These are phyloP conservation scores for Daphoenositta chrysoptera DNA, from an alignment of 2,113 vertebrate species.

Conservation along the genomic window DNA sequence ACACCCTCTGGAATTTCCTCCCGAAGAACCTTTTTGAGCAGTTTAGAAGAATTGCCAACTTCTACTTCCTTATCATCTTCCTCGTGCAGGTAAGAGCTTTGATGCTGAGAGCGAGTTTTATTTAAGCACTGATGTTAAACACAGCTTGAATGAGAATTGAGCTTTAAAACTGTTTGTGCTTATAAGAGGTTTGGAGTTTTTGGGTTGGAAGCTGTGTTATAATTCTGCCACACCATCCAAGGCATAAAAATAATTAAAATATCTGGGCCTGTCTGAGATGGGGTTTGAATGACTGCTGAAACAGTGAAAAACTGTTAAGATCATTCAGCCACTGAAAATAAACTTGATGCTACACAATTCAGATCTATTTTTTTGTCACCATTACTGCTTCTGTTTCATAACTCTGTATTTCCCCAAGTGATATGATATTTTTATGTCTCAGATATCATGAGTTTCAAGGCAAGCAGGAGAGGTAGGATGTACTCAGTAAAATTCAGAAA, in stretches of 20 bases:
- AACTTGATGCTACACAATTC: background rate
- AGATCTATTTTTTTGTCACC: background rate
- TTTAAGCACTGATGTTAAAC: background rate
- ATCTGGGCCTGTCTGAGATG: background rate
- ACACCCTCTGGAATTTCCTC: constrained; percentile 98
- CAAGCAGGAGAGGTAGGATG: background rate
- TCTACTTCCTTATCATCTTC: constrained; percentile 99
- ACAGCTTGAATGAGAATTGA: background rate
- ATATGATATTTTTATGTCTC: background rate
- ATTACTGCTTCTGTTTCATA: background rate
- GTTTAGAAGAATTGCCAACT: constrained; percentile 99
- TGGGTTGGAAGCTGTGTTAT: background rate
- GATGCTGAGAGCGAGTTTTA: background rate
- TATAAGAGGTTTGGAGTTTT: background rate
- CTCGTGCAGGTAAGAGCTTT: constrained; percentile 89
- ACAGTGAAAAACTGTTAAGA: background rate
- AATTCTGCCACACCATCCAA: background rate
- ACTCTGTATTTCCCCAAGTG: background rate
- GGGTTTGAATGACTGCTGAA: background rate
- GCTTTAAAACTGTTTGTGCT: background rate
- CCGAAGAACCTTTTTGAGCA: constrained; percentile 99
- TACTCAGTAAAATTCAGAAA: background rate
- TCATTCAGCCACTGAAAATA: background rate
- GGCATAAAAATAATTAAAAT: background rate
- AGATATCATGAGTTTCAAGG: background rate